Base-by-base conservation (phyloP, 2,888 invertebrate genomes). In the Epinotia nisella region DNA sequence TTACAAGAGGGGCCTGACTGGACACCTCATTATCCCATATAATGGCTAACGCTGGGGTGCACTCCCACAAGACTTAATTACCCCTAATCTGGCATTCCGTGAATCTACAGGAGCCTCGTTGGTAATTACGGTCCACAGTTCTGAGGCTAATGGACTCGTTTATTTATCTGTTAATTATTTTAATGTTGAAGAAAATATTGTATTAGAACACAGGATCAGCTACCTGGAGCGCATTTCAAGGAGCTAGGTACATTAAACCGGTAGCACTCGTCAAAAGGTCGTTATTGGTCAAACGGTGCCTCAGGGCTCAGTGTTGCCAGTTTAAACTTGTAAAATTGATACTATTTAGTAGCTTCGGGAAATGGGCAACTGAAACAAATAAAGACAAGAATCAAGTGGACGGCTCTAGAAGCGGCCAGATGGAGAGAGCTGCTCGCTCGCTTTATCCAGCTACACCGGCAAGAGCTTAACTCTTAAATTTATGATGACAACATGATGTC, bases 1-100 rank as follows among this genome's bases (percentile, higher is more conserved):
- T 87, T 87, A 89, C 87, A 88, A 85, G 87, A 85, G 87, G 76
- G 78, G 82, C 82, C 88, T 87, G 91, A 88, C 88, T 91, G 91
- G 91, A 88, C 92, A 89, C 88, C 91, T 91, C 91, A 91, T 92
- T 92, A 91, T 90, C 90, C 91, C 90, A 87, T 88, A 88, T 91
- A 91, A 91, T 88, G 87, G 87, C 83, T 82, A 83, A 82, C 84
- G 79, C 83, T 78, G 85, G 86, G 86, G 82, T 87, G 88, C 88
- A 89, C 87, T 89, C 87, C 89, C 88, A 83, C 87, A 86, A 88
- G 88, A 88, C 89, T 90, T 91, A 90, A 92, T 91, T 91, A 90
- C 90, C 88, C 86, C 87, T 91, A 91, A 91, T 92, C 90, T 89
- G 87, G 88, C 85, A 87, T 90, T 90, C 89, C 82, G 86, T 85